These are phyloP conservation scores for Capra hircus DNA, from an alignment of 2,113 vertebrate species.

Conservation along the genomic window DNA sequence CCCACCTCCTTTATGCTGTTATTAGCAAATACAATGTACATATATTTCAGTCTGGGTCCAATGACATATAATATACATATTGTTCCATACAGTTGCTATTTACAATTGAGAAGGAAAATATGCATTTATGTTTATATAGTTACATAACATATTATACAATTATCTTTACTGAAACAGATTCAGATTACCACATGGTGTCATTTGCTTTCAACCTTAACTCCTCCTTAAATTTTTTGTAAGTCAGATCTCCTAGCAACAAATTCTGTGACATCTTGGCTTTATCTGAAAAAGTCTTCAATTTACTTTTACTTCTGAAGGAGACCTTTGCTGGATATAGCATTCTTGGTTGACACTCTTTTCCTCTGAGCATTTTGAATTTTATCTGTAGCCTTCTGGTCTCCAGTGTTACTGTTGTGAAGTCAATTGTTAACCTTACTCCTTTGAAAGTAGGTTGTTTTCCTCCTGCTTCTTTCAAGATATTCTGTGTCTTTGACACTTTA, in stretches of 20 bases:
- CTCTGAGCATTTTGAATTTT: background rate
- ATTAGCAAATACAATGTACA: background rate
- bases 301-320: background rate
- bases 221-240: background rate
- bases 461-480: background rate
- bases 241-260: background rate
- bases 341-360: background rate
- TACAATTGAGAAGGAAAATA: background rate
- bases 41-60: background rate
- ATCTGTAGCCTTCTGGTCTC: background rate
- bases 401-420: background rate
- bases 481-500: background rate
- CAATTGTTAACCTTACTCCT: background rate
- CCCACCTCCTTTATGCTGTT: background rate
- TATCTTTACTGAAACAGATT: background rate
- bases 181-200: background rate
- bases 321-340: background rate
- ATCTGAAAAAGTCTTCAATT: background rate
- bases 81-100: background rate
- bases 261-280: background rate
- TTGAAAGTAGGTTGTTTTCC: background rate
- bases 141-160: background rate
- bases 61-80: background rate
- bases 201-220: background rate
- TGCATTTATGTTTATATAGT: background rate